Conservation (phyloP, 2,113 vertebrate species). For the Poeciliopsis occidentalis region DNA sequence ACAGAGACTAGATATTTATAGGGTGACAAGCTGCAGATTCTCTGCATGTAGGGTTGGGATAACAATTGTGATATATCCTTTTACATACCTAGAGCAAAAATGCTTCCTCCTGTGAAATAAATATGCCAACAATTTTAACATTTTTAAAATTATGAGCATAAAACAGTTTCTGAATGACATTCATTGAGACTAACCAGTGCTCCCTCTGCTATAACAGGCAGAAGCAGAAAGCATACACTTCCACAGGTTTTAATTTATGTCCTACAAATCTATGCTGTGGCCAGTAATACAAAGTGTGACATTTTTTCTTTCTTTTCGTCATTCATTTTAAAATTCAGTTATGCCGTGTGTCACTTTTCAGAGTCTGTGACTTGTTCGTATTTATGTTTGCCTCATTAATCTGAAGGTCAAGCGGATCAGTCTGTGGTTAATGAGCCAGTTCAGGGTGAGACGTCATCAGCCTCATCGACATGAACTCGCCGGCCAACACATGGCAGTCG, state of each 20-base stretch:
- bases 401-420: conserved; percentile 47
- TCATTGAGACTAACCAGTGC: conserved; percentile 50
- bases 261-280: conserved; percentile 24
- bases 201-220: conserved; percentile 10
- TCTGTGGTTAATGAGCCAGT: conserved; percentile 39
- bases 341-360: not conserved
- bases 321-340: not conserved
- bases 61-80: conserved; percentile 29
- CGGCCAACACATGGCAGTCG: conserved; percentile 40
- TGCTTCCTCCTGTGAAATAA: conserved; percentile 58
- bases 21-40: conserved; percentile 11
- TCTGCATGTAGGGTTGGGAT: conserved; percentile 21
- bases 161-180: conserved; percentile 33
- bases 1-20: conserved; percentile 39
- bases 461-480: conserved; percentile 52
- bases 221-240: conserved; percentile 22
- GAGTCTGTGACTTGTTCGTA: conserved; percentile 23
- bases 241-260: conserved; percentile 20
- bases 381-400: conserved; percentile 41
- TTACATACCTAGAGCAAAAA: conserved; percentile 46
- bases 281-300: conserved; percentile 7
- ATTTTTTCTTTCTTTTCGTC: not conserved
- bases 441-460: conserved; percentile 54
- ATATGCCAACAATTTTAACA: conserved; percentile 59
- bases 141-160: conserved; percentile 43